These are phyloP conservation scores for Nymphalis polychloros DNA, from an alignment of 2,888 invertebrate genomes.

Conservation along the genomic window DNA sequence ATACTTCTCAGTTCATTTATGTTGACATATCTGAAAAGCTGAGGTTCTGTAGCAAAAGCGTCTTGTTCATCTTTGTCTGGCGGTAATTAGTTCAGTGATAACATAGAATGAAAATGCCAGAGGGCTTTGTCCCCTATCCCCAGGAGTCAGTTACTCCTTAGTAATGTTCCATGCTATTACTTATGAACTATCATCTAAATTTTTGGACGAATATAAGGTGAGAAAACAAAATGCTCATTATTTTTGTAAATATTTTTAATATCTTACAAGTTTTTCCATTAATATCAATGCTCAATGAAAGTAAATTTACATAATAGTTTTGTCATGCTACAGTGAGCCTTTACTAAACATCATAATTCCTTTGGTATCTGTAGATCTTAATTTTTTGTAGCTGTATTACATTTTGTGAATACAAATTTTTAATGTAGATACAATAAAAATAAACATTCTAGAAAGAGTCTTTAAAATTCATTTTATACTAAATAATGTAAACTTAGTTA, in stretches of 20 bases:
- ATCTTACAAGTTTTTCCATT: neutral
- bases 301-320: conserved; percentile 23
- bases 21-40: conserved; percentile 8
- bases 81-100: conserved; percentile 30
- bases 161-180: conserved; percentile 74
- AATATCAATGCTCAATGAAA: conserved; percentile 17
- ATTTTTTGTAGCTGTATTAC: neutral
- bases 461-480: no score
- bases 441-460: no score
- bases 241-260: neutral
- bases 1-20: neutral
- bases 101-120: conserved; percentile 53
- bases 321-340: conserved; percentile 11
- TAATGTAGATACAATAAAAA: no score
- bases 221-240: neutral
- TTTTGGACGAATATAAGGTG: conserved; percentile 72
- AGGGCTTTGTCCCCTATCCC: conserved; percentile 49
- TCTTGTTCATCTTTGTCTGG: conserved; percentile 13
- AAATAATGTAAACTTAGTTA: no score
- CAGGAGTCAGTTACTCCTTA: conserved; percentile 52
- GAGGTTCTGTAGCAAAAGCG: neutral
- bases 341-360: conserved; percentile 15
- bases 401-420: neutral
- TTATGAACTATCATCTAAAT: conserved; percentile 71
- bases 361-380: conserved; percentile 11